Evolutionary conservation across 2,888 invertebrate species (phyloP), one percentile per base, ranked within the genome.

Genomic region (Rotaria magnacalcarata): DNA sequence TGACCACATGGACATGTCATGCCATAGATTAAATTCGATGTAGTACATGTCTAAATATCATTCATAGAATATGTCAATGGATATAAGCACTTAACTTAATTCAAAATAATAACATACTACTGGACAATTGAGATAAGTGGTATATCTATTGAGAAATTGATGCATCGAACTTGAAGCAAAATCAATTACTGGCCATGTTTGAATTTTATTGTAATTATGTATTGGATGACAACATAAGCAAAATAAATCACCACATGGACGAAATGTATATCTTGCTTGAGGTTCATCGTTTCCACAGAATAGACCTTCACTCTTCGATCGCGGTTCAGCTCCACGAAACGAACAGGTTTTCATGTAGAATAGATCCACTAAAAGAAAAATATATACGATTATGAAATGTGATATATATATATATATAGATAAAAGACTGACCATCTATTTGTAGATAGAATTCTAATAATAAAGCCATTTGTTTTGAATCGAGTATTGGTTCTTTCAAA

Each of bases 1-100:
- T 80, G 8, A 11, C 80, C 80, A 80, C 80, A 80, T 47, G 47
- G 80, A 80, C 47, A 80, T 80, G 80, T 80, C 80, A 80, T 80
- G 2, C 47, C 21, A 80, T 80, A 80, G 24, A 80, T n/a, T 2
- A 80, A 5, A 80, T 80, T 80, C 3, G 80, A 43, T 80, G 80
- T 80, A 19, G 6, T 80, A 47, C 80, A 80, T 47, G 47, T 80
- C 80, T 80, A 47, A 43, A 80, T 24, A 11, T 16, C 11, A 74
- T 19, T 2, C 4, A 54, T 19, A 54, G 19, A 16, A 5, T 54
- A 19, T 7, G 24, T n/a, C 27, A 3, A 60, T 60, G 60, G 10
- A 21, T n/a, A n/a, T n/a, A n/a, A n/a, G n/a, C n/a, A n/a, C n/a
- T n/a, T n/a, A 60, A 60, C 2, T 1, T 8, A 60, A n/a, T 60